Percentiles rank a stretch among this genome's conserved stretches.
Evolutionary conservation across 2,797 vertebrate species (phyloP).

Genomic region (Ctenochaetus hawaiiensis): DNA sequence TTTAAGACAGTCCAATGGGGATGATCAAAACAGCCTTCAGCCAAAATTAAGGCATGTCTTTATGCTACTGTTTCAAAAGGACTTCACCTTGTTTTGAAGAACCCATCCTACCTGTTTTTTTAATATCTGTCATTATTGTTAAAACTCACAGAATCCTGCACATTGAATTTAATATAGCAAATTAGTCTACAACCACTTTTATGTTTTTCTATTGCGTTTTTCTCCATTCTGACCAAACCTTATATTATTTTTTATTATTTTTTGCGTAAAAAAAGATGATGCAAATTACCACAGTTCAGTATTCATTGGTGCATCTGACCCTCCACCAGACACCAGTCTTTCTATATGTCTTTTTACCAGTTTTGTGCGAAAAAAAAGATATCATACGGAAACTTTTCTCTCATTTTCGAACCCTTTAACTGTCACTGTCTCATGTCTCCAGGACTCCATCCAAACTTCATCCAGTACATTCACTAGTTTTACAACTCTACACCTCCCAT

Average conservation of each 20-base stretch:
- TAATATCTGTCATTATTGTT: neutral
- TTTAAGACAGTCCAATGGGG: conserved; percentile 26
- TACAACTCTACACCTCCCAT: conserved; percentile 77
- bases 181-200: neutral
- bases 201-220: neutral
- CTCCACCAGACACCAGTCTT: neutral
- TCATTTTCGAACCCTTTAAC: conserved; percentile 2
- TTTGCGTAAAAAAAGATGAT: neutral
- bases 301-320: neutral
- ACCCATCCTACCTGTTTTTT: neutral
- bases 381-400: conserved; percentile 9
- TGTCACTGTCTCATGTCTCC: conserved; percentile 27
- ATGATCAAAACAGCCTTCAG: conserved; percentile 34
- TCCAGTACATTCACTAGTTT: conserved; percentile 67
- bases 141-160: neutral
- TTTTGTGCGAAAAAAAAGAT: neutral
- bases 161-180: neutral
- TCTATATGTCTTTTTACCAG: conserved; percentile 10
- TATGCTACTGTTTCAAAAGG: conserved; percentile 1
- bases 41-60: conserved; percentile 9
- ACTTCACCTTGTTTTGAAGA: neutral
- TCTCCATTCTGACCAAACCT: neutral
- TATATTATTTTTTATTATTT: too few species aligned
- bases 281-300: neutral
- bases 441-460: conserved; percentile 57